A percentile compares a stretch with the other conserved stretches of the same genome.
Conservation (phyloP, 2,797 vertebrate species). For the Enteromius unitaeniatus region DNA sequence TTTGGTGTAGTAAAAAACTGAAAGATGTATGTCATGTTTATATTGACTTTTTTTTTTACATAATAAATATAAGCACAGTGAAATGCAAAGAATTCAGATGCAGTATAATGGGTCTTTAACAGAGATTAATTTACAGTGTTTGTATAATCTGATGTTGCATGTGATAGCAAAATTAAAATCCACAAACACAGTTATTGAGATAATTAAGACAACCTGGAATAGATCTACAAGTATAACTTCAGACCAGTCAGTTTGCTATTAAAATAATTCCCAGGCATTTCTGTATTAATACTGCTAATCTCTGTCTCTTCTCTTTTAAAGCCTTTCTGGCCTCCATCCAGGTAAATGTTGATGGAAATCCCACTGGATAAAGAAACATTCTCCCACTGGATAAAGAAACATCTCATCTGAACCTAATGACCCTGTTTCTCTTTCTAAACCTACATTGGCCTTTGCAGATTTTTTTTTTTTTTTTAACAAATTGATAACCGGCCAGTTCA, state of each 20-base stretch:
- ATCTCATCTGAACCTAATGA: constrained; percentile 37
- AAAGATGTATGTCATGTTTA: neutral
- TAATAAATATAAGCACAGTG: neutral
- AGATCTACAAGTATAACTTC: neutral
- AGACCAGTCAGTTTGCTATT: neutral
- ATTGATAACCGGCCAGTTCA: constrained; percentile 31
- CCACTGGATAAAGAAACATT: constrained; percentile 40
- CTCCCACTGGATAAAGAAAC: constrained; percentile 5
- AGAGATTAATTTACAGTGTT: neutral
- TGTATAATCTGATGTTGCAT: constrained; percentile 1
- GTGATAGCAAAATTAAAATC: neutral
- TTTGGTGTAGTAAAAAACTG: neutral
- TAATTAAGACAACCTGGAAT: neutral
- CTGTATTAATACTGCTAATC: constrained; percentile 59
- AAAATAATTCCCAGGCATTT: constrained; percentile 31
- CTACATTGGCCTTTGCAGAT: constrained; percentile 9
- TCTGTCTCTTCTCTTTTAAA: constrained; percentile 66
- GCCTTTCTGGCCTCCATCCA: constrained; percentile 67
- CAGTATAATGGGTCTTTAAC: neutral
- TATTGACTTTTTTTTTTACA: neutral
- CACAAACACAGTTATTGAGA: neutral
- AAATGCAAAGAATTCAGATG: neutral
- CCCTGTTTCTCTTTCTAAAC: constrained; percentile 45
- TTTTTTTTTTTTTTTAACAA: neutral
- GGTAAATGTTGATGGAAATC: constrained; percentile 42